Conservation (phyloP, 1,140 invertebrate genomes). For the Apis cerana region DNA sequence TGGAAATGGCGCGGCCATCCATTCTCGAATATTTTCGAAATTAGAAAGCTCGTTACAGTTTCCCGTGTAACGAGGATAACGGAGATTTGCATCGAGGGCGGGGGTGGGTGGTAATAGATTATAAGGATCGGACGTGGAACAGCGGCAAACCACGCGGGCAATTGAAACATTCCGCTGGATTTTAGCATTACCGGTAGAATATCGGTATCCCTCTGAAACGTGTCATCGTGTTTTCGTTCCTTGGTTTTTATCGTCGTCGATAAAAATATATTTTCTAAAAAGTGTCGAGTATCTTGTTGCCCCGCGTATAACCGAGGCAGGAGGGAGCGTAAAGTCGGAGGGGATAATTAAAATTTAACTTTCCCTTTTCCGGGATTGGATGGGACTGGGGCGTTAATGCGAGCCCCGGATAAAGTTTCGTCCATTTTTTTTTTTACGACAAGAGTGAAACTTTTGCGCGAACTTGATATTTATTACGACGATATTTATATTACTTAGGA, state of each 20-base stretch:
- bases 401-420: background rate
- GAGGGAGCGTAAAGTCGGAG: background rate
- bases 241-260: background rate
- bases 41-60: background rate
- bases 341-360: constrained; percentile 18
- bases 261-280: background rate
- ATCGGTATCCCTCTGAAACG: background rate
- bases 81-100: too few species aligned
- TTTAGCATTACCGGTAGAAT: background rate
- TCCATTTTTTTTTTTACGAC: constrained; percentile 4
- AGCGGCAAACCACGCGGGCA: background rate
- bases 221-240: background rate
- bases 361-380: background rate
- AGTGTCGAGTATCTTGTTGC: background rate
- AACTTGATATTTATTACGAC: constrained; percentile 30
- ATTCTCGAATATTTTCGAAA: constrained; percentile 1
- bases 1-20: background rate
- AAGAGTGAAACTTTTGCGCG: background rate
- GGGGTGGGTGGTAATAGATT: constrained; percentile 13
- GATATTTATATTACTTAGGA: constrained; percentile 14
- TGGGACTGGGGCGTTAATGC: background rate
- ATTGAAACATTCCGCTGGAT: constrained; percentile 31
- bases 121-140: constrained; percentile 13
- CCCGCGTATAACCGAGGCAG: too few species aligned
- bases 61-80: background rate